phyloP scores from a whole-genome alignment of 2,888 invertebrate genomes.

The Chironomus riparius region DNA sequence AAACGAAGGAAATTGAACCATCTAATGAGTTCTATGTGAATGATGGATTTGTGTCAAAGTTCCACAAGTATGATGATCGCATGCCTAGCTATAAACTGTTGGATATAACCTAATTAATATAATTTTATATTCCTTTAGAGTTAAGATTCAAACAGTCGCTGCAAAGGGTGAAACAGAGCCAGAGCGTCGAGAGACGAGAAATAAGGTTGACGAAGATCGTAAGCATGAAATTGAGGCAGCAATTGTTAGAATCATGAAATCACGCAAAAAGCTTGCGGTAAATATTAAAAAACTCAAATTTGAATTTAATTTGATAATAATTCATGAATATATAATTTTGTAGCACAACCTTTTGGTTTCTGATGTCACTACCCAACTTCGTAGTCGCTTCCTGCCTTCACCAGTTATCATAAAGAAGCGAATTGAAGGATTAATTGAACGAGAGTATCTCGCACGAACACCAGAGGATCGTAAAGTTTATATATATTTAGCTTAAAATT shows the following conservation, averaged over 20 bases:
- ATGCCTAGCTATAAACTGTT: too few relatives aligned
- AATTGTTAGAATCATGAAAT: conserved; percentile 98
- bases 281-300: conserved; percentile 32
- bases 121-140: too few relatives aligned
- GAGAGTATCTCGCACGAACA: conserved; percentile 96
- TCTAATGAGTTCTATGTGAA: conserved; percentile 90
- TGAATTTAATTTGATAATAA: background rate
- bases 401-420: conserved; percentile 98
- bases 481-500: conserved; percentile 84
- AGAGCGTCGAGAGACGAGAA: conserved; percentile 95
- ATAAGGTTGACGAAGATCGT: conserved; percentile 96
- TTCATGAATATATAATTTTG: conserved; percentile 29
- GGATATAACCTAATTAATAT: too few relatives aligned
- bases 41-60: conserved; percentile 94
- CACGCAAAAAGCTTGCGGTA: conserved; percentile 86
- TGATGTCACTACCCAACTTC: conserved; percentile 95
- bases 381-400: conserved; percentile 93
- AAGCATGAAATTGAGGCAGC: conserved; percentile 99
- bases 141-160: conserved; percentile 89
- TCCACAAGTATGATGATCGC: conserved; percentile 72
- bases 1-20: conserved; percentile 94
- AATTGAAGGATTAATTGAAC: conserved; percentile 97
- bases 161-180: conserved; percentile 97
- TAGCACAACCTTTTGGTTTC: conserved; percentile 90
- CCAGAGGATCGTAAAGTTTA: conserved; percentile 95